A percentile compares a stretch with the other conserved stretches of the same genome.
Conservation (phyloP, 2,888 invertebrate genomes). For the Drosophila formosana region DNA sequence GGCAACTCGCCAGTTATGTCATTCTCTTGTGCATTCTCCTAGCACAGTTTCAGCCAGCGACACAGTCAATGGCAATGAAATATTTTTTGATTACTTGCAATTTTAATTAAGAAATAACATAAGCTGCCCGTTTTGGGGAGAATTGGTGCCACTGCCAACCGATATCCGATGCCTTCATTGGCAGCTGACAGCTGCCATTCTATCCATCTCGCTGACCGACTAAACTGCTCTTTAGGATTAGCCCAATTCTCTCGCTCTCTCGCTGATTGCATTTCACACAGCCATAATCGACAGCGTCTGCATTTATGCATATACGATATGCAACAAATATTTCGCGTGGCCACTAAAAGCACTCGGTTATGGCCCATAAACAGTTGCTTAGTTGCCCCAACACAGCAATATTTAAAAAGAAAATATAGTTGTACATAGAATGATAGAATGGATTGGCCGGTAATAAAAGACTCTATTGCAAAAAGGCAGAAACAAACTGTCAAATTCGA, state of each 20-base stretch:
- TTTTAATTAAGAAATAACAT: conserved; percentile 69
- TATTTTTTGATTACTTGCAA: conserved; percentile 62
- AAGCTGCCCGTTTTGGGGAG: conserved; percentile 4
- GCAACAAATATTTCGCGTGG: conserved; percentile 6
- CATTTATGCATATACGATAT: conserved; percentile 1
- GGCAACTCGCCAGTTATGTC: conserved; percentile 63
- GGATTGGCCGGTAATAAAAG: conserved; percentile 22
- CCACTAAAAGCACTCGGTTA: conserved; percentile 19
- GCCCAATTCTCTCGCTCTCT: conserved; percentile 46
- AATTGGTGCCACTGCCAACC: conserved; percentile 57
- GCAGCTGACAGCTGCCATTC: conserved; percentile 51
- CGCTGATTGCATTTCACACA: background rate
- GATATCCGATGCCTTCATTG: conserved; percentile 48
- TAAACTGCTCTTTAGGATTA: conserved; percentile 44
- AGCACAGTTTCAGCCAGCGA: conserved; percentile 52
- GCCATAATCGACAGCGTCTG: conserved; percentile 9
- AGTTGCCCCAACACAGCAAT: conserved; percentile 12
- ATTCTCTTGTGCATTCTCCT: conserved; percentile 56
- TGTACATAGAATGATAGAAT: conserved; percentile 7
- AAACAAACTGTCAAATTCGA: conserved; percentile 63
- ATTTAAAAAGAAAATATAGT: background rate
- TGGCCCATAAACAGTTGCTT: conserved; percentile 20
- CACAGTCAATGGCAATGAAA: conserved; percentile 50
- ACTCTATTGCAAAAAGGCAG: conserved; percentile 36
- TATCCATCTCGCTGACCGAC: background rate